Evolutionary conservation across 2,113 vertebrate species (phyloP), one percentile per base, ranked within the genome.

Genomic region (Drymodes brunneopygia): DNA sequence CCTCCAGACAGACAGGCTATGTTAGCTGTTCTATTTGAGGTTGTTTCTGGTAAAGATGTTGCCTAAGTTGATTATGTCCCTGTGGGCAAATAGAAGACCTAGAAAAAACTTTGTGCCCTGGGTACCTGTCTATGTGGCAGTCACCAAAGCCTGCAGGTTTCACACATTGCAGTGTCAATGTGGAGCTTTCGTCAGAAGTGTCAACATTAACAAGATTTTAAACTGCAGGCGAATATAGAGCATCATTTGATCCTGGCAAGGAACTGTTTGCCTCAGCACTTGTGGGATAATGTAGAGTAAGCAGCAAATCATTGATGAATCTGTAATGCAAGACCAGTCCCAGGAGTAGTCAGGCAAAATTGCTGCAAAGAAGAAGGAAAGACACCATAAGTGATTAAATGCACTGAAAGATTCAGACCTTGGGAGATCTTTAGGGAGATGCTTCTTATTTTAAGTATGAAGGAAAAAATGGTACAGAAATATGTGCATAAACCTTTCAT

Each of bases 231-330:
- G 0, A 95, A 81, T 94, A 83, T 58, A 90, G 92, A 94, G 80
- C 86, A 87, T 93, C 92, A 92, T 96, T 93, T 96, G 95, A 96
- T 96, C 89, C 90, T 96, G 94, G 92, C 74, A 95, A 86, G 95
- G 96, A 97, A 97, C 92, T 90, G 89, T 96, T 95, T 95, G 94
- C 83, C 92, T 97, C 96, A 97, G 97, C 97, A 97, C 86, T 96
- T 95, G 81, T 50, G 80, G 71, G 75, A 95, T 96, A 96, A 92
- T 85, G 80, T 66, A 82, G 75, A 29, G 27, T 93, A 92, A 93
- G 84, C 81, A 94, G 91, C 80, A 94, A 95, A 94, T 93, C 94
- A 94, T 94, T 95, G 81, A 95, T 96, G 90, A 86, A 94, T 91
- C 84, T 93, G 80, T 83, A 95, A 75, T 71, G 58, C 66, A 93